These are phyloP conservation scores for Cottoperca gobio DNA, from an alignment of 2,797 vertebrate genomes.

Conservation along the genomic window DNA sequence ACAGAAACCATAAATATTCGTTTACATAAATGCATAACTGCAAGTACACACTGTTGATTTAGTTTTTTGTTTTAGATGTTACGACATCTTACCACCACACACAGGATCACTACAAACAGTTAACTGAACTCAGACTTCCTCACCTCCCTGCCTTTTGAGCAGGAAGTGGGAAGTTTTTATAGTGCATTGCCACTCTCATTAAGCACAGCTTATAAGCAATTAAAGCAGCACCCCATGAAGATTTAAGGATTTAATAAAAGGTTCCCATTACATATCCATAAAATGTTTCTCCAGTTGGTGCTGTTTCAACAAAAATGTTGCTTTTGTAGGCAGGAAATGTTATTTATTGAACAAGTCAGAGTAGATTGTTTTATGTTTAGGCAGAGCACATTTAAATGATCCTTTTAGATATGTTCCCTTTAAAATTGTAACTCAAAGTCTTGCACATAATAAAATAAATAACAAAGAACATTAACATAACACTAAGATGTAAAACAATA, in stretches of 20 bases:
- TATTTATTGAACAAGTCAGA: slow-evolving; percentile 10
- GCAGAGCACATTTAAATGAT: neutral
- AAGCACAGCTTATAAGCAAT: slow-evolving; percentile 11
- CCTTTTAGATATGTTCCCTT: neutral
- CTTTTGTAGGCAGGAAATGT: neutral
- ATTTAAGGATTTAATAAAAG: slow-evolving; percentile 19
- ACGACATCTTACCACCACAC: neutral
- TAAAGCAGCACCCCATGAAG: slow-evolving; percentile 21
- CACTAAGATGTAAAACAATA: slow-evolving; percentile 5
- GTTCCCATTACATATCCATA: slow-evolving; percentile 41
- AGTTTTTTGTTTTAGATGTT: neutral
- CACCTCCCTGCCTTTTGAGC: neutral
- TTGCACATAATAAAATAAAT: neutral
- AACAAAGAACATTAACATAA: neutral
- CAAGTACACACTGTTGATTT: neutral
- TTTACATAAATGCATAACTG: neutral
- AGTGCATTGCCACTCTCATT: slow-evolving; percentile 29
- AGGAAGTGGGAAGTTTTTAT: slow-evolving; percentile 56
- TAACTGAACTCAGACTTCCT: slow-evolving; percentile 11
- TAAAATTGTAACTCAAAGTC: neutral
- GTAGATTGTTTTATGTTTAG: slow-evolving; percentile 16
- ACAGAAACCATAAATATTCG: neutral
- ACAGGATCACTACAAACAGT: slow-evolving; percentile 7
- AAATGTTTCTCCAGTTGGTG: slow-evolving; percentile 32
- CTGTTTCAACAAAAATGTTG: slow-evolving; percentile 21